phyloP scores from a whole-genome alignment of 2,888 invertebrate species.

The Nomada goodeniana region DNA sequence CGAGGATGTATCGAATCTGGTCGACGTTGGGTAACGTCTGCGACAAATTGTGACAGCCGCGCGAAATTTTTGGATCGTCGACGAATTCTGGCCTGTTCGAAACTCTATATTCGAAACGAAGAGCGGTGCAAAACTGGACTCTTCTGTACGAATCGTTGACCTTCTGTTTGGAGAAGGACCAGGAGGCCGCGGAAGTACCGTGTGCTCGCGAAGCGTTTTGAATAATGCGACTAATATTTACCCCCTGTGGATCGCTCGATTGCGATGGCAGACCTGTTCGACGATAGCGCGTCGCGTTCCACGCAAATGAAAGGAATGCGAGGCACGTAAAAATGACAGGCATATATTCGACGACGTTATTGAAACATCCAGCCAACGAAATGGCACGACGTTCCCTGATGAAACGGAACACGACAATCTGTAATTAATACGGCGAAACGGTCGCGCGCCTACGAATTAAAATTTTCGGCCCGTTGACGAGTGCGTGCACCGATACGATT shows the following conservation, averaged over 20 bases:
- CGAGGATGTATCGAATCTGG: background rate
- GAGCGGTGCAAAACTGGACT: background rate
- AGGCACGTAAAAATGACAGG: constrained; percentile 42
- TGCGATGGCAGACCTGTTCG: constrained; percentile 37
- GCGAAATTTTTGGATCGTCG: background rate
- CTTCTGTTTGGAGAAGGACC: constrained; percentile 9
- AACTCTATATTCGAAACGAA: background rate
- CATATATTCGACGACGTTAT: constrained; percentile 25
- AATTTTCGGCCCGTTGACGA: constrained; percentile 3
- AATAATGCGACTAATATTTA: constrained; percentile 65
- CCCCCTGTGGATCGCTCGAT: constrained; percentile 53
- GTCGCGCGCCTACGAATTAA: constrained; percentile 1
- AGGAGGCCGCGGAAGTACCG: constrained; percentile 37
- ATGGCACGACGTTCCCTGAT: constrained; percentile 1
- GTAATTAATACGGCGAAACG: constrained; percentile 29
- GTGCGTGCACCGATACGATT: background rate
- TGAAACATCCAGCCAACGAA: constrained; percentile 12
- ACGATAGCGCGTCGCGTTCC: constrained; percentile 20
- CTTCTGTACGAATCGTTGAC: background rate
- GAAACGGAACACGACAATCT: constrained; percentile 3
- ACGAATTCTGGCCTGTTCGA: background rate
- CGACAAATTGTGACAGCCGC: no score
- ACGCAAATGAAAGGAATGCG: constrained; percentile 42
- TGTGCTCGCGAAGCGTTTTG: constrained; percentile 56
- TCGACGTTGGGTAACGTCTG: no score